phyloP scores from a whole-genome alignment of 1,140 invertebrate species.

The Lepidurus couesii region DNA sequence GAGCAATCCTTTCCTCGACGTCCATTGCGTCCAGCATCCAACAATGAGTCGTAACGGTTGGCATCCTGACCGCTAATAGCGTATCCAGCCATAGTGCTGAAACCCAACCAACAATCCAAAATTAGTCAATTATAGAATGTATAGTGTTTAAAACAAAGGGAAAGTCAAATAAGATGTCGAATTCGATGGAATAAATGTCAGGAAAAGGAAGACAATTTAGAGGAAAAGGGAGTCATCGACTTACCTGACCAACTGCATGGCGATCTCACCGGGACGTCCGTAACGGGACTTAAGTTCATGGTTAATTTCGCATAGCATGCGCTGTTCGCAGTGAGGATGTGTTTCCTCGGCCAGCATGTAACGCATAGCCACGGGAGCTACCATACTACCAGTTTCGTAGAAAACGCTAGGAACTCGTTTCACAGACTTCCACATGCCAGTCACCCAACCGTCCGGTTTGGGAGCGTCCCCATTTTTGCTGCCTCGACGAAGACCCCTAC shows the following conservation, averaged over 20 bases:
- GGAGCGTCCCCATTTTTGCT: not conserved
- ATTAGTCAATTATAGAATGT: not conserved
- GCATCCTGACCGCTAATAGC: slow-evolving; percentile 33
- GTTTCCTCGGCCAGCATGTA: slow-evolving; percentile 35
- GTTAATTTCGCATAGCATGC: slow-evolving; percentile 35
- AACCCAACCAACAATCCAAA: not conserved
- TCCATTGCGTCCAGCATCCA: slow-evolving; percentile 74
- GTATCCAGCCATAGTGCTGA: slow-evolving; percentile 34
- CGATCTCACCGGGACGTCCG: slow-evolving; percentile 34
- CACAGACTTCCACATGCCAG: slow-evolving; percentile 26
- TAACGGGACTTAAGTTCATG: slow-evolving; percentile 31
- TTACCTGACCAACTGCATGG: slow-evolving; percentile 35
- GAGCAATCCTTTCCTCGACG: slow-evolving; percentile 75
- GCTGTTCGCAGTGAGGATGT: slow-evolving; percentile 35
- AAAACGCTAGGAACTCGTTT: slow-evolving; percentile 34
- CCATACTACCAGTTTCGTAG: slow-evolving; percentile 34
- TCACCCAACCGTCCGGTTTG: not conserved
- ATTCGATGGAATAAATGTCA: not conserved
- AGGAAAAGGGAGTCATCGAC: not conserved
- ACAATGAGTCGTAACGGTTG: slow-evolving; percentile 56
- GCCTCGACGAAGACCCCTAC: not conserved
- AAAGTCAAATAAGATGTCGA: too few relatives aligned
- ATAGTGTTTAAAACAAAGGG: too few relatives aligned
- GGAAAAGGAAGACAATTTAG: not conserved
- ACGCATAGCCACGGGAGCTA: slow-evolving; percentile 34